Base-by-base conservation (phyloP, 2,797 vertebrate species). In the Sebastes taczanowskii region DNA sequence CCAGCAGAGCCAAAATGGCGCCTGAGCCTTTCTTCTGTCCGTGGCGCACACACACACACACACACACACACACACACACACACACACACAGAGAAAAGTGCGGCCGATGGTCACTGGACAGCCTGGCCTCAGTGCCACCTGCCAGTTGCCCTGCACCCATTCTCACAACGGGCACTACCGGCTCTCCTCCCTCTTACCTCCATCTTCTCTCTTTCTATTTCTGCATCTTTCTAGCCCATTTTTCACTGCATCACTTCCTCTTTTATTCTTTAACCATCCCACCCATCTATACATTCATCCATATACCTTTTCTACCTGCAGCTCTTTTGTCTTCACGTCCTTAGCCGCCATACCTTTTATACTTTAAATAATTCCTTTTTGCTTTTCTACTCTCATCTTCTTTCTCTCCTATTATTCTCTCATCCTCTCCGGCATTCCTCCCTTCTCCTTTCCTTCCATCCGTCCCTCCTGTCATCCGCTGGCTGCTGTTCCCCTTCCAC, bases 1-100 rank as follows among this genome's bases (percentile, higher is more conserved):
- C 90, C 85, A 91, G 85, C 86, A 89, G 90, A 89, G 93, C 92
- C 92, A 93, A 92, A 94, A 93, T 92, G 88, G 90, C 82, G 87
- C 80, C 78, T 78, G 83, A 87, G 89, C 86, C 84, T 90, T 90
- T 92, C 84, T 91, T 90, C 86, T 88, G 78, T 92, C 84, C 86
- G 85, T 88, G 81, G 82, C 84, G 2, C 27, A 2, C 59, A 60
- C 58, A 69, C 71, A 71, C 74, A 78, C 71, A 71, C 74, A 78
- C 75, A 73, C 38, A 80, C 34, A 69, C 71, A 71, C 74, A 78
- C 75, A 73, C 74, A 35, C 70, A 55, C 66, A 74, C 59, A 70
- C 71, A 71, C 74, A 78, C 75, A 73, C 38, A 80, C 34, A 68
- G 13, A 70, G 70, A 77, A 87, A 78, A 78, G 78, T 69, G 80